A percentile compares a stretch with the other conserved stretches of the same genome.
Evolutionary conservation across 2,797 vertebrate genomes (phyloP).

Genomic region (Sebastes paucispinis): DNA sequence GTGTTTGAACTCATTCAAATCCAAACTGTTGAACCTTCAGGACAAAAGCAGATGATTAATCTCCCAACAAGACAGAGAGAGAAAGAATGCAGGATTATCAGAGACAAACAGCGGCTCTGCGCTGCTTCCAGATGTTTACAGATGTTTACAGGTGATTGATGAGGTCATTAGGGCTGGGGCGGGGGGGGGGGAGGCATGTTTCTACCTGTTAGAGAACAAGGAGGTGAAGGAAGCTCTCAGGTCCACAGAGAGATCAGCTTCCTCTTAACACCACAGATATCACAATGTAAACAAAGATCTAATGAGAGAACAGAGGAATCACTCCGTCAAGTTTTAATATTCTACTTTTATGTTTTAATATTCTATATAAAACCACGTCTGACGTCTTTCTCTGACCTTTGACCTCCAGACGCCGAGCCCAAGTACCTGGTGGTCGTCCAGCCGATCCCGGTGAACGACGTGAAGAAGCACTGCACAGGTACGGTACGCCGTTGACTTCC

Average conservation of each 20-base stretch:
- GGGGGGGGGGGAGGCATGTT: conserved; percentile 1
- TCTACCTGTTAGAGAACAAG: not conserved
- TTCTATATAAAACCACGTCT: no score
- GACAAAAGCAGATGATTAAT: not conserved
- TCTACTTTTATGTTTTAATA: no score
- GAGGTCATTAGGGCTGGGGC: not conserved
- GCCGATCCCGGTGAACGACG: conserved; percentile 82
- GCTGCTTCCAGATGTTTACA: not conserved
- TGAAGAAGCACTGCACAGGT: conserved; percentile 85
- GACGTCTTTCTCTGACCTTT: not conserved
- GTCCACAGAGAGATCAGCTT: not conserved
- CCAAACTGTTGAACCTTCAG: not conserved
- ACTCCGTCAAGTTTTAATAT: no score
- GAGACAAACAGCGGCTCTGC: not conserved
- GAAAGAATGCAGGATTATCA: no score
- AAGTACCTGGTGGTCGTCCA: conserved; percentile 93
- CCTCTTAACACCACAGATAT: no score
- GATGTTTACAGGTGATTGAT: conserved; percentile 7
- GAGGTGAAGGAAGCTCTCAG: not conserved
- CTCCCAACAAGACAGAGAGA: not conserved
- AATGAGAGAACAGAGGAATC: no score
- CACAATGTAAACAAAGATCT: no score
- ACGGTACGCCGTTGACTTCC: not conserved
- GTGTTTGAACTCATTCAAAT: no score
- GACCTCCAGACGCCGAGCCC: conserved; percentile 88